Evolutionary conservation across 2,888 invertebrate genomes (phyloP), one percentile per base, ranked within the genome.

Genomic region (Pterobdella sp.): DNA sequence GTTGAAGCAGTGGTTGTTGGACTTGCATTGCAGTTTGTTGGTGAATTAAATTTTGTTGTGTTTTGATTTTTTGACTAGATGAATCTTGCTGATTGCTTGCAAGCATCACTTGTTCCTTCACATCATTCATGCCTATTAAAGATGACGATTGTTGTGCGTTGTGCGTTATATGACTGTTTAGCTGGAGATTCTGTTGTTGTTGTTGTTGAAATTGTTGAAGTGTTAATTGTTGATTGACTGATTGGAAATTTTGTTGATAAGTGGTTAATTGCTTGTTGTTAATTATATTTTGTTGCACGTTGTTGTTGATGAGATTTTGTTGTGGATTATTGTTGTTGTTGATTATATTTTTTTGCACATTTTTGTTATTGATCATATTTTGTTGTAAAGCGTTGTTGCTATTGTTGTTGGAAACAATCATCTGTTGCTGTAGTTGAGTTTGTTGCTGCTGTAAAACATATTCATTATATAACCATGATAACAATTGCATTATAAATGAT

Each of bases 131-230:
- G 32, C 32, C 66, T 26, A 35, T 32, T 32, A 66, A 32, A 10
- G 32, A 35, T 1, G 66, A n/a, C n/a, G n/a, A n/a, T n/a, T n/a
- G n/a, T n/a, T n/a, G n/a, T n/a, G n/a, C n/a, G n/a, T n/a, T n/a
- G 7, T 42, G 49, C 22, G 22, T 7, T 42, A 22, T 37, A 37
- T 67, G 72, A 0, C 42, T 64, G 18, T 42, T 65, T 52, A 68
- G 73, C 36, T 56, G 73, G 7, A n/a, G 64, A 10, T 63, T 10
- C 10, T 7, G n/a, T n/a, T n/a, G 31, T 63, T 63, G 64, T 63
- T 14, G 7, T 29, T 63, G 64, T 29, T 26, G 64, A 7, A 63
- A 26, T 26, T 7, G 64, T 68, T 34, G 68, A 26, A 4, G 68
- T 35, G 22, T n/a, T 1, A 31, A 2, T 42, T 26, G 42, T 37